These are phyloP conservation scores for Psettodes erumei DNA, from an alignment of 2,113 vertebrate genomes.

Conservation along the genomic window DNA sequence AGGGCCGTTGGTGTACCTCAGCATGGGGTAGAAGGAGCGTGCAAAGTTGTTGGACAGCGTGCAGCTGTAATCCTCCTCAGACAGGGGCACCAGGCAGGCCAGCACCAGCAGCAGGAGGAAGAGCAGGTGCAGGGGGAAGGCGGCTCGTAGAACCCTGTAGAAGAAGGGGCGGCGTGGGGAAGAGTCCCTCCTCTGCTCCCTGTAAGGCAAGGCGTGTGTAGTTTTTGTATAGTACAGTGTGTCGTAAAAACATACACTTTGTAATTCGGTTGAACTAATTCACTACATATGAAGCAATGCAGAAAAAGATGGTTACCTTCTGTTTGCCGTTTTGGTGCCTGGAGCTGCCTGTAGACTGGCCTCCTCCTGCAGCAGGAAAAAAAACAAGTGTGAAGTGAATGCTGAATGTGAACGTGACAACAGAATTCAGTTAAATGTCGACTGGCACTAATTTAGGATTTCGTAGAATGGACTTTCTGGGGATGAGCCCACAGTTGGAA, in stretches of 20 bases:
- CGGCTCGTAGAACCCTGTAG: conserved; percentile 85
- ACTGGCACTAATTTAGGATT: too few species aligned
- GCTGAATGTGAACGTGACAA: too few species aligned
- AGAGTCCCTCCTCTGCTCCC: conserved; percentile 43
- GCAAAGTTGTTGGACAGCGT: conserved; percentile 92
- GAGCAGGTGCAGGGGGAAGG: conserved; percentile 89
- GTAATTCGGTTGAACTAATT: not conserved
- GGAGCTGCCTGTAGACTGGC: conserved; percentile 16
- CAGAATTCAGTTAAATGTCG: too few species aligned
- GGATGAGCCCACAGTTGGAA: too few species aligned
- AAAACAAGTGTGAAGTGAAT: too few species aligned
- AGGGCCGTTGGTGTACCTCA: conserved; percentile 93
- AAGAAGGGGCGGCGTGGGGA: conserved; percentile 82
- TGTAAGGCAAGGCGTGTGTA: too few species aligned
- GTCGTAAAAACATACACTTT: not conserved
- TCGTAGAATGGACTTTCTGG: too few species aligned
- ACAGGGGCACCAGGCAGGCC: conserved; percentile 86
- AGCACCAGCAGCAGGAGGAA: conserved; percentile 88
- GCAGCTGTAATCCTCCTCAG: conserved; percentile 90
- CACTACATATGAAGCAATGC: too few species aligned
- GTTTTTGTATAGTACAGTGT: not conserved
- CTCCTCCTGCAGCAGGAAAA: conserved; percentile 30
- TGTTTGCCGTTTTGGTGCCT: not conserved
- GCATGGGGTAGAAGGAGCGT: conserved; percentile 94
- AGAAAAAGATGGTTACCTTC: too few species aligned